Evolutionary conservation across 2,113 vertebrate genomes (phyloP), one percentile per base, ranked within the genome.

Genomic region (Forbesichthys papilliferus): DNA sequence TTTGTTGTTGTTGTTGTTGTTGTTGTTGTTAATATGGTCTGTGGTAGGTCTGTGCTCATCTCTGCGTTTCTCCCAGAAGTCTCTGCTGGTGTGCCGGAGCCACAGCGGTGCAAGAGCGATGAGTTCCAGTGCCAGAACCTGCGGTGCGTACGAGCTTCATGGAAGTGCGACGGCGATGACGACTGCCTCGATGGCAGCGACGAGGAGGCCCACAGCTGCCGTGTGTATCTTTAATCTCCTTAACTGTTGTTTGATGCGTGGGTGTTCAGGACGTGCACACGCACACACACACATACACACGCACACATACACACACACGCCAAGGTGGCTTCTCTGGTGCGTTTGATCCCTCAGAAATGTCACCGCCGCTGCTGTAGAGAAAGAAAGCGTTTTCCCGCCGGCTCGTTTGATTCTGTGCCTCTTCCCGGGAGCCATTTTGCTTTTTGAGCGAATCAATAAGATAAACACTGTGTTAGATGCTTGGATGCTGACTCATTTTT

Each of bases 101-200:
- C 92, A 4, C 94, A 91, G 61, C 54, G 88, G 33, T 99, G 98
- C 75, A 93, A 91, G 87, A 88, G 79, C 1, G 95, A 94, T 58
- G 95, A 99, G 89, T 99, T 99, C 80, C 96, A 94, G 80, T 99
- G 98, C 81, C 93, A 82, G 63, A 99, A 98, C 63, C 92, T 92
- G 46, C 95, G 94, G 74, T 99, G 98, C 65, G 94, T 99, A 66
- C 95, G 95, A 70, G 90, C 90, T 3, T 79, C 87, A 51, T 99
- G 98, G 98, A 95, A 92, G 79, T 99, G 98, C 51, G 98, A 99
- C 4, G 97, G 97, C 0, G 96, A 99, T 11, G 93, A 99, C 48
- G 98, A 99, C 82, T 99, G 98, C 66, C 90, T 98, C 59, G 98
- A 99, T 9, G 95, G 96, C 65, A 98, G 95, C 1, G 98, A 99